Evolutionary conservation across 2,113 vertebrate species (phyloP).

Genomic region (Desmodus rotundus): DNA sequence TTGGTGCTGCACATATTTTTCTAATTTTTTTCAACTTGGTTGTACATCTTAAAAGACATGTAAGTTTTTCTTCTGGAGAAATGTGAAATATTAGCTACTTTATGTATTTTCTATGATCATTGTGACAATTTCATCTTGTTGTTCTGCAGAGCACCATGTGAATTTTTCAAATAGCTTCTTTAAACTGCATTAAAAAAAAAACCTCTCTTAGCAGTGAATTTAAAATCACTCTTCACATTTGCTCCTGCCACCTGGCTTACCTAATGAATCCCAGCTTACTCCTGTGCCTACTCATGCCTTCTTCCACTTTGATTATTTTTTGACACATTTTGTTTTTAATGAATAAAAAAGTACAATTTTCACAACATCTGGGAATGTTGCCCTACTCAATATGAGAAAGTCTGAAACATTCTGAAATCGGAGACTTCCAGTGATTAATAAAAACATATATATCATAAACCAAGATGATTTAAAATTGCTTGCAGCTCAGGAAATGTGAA

Average conservation of each 20-base stretch:
- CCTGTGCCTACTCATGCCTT: neutral
- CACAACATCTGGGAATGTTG: neutral
- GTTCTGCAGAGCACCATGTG: conserved; percentile 31
- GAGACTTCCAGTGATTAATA: neutral
- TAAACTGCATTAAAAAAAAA: neutral
- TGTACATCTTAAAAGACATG: conserved; percentile 30
- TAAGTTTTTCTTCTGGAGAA: conserved; percentile 40
- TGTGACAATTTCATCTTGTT: conserved; percentile 46
- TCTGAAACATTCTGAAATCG: neutral
- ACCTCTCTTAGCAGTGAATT: conserved; percentile 39
- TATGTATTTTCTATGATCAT: conserved; percentile 52
- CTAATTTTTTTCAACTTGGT: conserved; percentile 15
- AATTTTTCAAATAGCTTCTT: conserved; percentile 53
- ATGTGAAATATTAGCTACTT: conserved; percentile 40
- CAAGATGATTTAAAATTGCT: neutral
- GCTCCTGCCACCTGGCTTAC: conserved; percentile 4
- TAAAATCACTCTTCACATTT: conserved; percentile 43
- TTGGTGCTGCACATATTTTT: neutral
- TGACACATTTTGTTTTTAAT: conserved; percentile 6
- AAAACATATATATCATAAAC: neutral
- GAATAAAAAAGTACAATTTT: neutral
- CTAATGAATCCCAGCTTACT: neutral
- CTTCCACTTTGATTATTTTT: neutral
- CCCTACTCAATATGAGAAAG: neutral
- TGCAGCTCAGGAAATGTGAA: neutral